phyloP scores from a whole-genome alignment of 2,797 vertebrate species.

The Novumbra hubbsi region DNA sequence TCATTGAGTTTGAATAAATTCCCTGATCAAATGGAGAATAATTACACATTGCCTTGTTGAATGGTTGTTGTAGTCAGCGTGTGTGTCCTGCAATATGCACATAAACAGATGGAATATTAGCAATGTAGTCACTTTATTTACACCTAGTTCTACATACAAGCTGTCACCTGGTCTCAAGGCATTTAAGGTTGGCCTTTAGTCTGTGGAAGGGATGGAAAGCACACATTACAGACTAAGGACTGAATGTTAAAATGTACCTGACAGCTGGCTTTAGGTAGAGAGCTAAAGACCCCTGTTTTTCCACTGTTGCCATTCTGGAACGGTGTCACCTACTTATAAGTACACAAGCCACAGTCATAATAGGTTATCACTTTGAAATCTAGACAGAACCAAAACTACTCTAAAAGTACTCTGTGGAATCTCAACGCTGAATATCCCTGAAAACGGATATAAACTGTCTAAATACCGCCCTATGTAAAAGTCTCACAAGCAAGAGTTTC shows the following conservation, averaged over 20 bases:
- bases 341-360: background rate
- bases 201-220: background rate
- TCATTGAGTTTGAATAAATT: constrained; percentile 74
- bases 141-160: background rate
- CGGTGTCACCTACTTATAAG: background rate
- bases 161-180: background rate
- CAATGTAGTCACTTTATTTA: background rate
- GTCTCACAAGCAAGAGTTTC: too few species aligned
- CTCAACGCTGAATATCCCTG: too few species aligned
- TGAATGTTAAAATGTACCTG: background rate
- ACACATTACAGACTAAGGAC: background rate
- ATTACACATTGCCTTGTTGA: constrained; percentile 66
- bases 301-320: background rate
- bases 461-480: too few species aligned
- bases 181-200: background rate
- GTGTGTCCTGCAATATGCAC: background rate
- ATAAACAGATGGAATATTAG: background rate
- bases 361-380: background rate
- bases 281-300: background rate
- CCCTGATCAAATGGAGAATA: constrained; percentile 72
- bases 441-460: too few species aligned
- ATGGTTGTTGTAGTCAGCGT: constrained; percentile 23
- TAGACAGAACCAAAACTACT: too few species aligned
- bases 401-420: too few species aligned
- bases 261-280: background rate